Conservation (phyloP, 2,888 invertebrate species). For the Lasioglossum zephyrum region DNA sequence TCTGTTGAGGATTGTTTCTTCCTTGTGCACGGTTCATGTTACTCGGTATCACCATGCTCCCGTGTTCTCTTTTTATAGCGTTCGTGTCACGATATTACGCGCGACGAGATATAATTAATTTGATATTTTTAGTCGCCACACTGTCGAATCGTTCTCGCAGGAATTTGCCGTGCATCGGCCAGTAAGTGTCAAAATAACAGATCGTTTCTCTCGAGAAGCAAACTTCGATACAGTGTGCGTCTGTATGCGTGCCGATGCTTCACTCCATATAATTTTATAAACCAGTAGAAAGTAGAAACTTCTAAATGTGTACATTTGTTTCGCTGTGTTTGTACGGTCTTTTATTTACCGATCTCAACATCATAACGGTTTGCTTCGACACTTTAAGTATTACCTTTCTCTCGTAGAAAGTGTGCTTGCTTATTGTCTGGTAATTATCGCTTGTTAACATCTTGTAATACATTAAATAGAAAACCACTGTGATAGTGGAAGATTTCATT, state of each 20-base stretch:
- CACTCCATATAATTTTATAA: neutral
- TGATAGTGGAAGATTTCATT: neutral
- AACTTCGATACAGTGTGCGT: neutral
- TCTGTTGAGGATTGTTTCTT: constrained; percentile 15
- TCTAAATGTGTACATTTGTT: neutral
- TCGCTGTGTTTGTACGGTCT: neutral
- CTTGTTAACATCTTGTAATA: neutral
- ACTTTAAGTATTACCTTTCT: neutral
- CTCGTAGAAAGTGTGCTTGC: constrained; percentile 5
- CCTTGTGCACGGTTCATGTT: neutral
- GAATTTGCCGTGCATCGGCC: neutral
- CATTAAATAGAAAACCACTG: neutral
- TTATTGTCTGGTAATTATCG: constrained; percentile 14
- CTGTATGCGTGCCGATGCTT: neutral
- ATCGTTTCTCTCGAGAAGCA: neutral
- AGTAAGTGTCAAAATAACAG: neutral
- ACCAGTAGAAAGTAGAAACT: neutral
- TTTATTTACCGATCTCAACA: constrained; percentile 11
- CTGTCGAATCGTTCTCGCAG: neutral
- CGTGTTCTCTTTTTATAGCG: neutral
- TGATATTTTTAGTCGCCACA: constrained; percentile 2
- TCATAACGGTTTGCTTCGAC: constrained; percentile 6
- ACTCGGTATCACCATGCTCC: neutral
- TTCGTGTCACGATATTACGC: neutral
- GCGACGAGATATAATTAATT: constrained; percentile 5